phyloP scores from a whole-genome alignment of 2,797 vertebrate species.

The Poecilia gillii region DNA sequence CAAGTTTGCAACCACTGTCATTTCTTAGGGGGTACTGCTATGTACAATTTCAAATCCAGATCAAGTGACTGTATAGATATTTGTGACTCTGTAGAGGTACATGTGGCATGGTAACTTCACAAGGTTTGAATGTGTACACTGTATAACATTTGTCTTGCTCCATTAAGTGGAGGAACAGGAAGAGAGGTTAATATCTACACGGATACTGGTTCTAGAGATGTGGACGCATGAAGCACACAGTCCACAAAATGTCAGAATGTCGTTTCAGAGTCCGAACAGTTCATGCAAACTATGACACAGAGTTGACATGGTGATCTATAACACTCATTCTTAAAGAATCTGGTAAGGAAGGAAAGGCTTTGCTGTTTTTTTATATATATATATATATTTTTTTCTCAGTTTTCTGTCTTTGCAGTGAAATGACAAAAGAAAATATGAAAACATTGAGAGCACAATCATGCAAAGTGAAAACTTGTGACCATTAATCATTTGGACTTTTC shows the following conservation, averaged over 20 bases:
- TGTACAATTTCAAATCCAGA: constrained; percentile 70
- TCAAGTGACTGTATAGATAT: constrained; percentile 56
- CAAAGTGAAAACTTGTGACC: constrained; percentile 46
- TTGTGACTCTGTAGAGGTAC: constrained; percentile 52
- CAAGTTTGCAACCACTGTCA: constrained; percentile 45
- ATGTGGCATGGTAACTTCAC: constrained; percentile 57
- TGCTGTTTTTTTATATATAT: constrained; percentile 17
- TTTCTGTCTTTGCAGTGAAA: constrained; percentile 13
- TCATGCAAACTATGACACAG: constrained; percentile 76
- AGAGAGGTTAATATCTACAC: constrained; percentile 68
- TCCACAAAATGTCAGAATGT: constrained; percentile 61
- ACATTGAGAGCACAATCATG: constrained; percentile 52
- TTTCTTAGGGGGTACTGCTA: constrained; percentile 68
- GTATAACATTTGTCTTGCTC: constrained; percentile 65
- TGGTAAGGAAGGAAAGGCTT: constrained; percentile 2
- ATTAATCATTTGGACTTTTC: constrained; percentile 33
- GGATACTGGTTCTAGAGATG: constrained; percentile 64
- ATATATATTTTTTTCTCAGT: constrained; percentile 5
- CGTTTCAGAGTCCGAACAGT: constrained; percentile 67
- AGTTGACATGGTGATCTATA: constrained; percentile 47
- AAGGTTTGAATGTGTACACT: constrained; percentile 64
- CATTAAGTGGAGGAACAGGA: constrained; percentile 63
- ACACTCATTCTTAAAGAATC: constrained; percentile 43
- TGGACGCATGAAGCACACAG: constrained; percentile 60
- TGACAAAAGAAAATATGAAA: constrained; percentile 24